Base-by-base conservation (phyloP, 2,113 vertebrate species). In the Propithecus coquereli region DNA sequence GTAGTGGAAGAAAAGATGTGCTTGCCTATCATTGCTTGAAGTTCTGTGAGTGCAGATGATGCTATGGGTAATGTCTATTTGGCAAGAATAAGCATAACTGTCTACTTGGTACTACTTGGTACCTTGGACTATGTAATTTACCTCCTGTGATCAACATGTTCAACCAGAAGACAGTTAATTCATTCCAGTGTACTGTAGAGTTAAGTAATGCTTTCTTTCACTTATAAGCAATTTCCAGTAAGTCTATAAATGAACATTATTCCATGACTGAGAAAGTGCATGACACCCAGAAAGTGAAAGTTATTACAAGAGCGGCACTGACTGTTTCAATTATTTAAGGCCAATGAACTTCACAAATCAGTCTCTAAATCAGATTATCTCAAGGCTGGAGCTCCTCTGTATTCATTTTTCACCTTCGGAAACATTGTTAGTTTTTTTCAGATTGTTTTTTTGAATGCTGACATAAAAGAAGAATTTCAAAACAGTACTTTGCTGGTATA, bases 241-340 rank as follows among this genome's bases (percentile, higher is more conserved):
- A 87, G 34, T 83, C 37, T 87, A 63, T 61, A 81, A 95, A 87
- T 0, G 22, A 80, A 82, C 40, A 73, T 54, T 52, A 73, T 74
- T 80, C 45, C 40, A 22, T 40, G 70, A 87, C 32, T 47, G 59
- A 84, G 76, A 84, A 76, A 71, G 63, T 52, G 23, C n/a, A 77
- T 40, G 40, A 91, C 52, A 76, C 74, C 6, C 57, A 71, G 45
- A 80, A 91, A 87, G 34, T 47, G 14, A 73, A 91, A 76, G 71
- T 90, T 81, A 87, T 90, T 71, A 43, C 22, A 91, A 32, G 6
- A 79, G 10, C 1, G 2, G 59, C 73, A 50, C 61, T 81, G 70
- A 43, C 34, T 84, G 66, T 81, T 93, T 96, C 89, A 83, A 71
- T 91, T 93, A 94, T 81, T 96, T 96, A 96, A 91, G 74, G 73